Base-by-base conservation (phyloP, 2,797 vertebrate genomes). In the Halcyon leucocephala region DNA sequence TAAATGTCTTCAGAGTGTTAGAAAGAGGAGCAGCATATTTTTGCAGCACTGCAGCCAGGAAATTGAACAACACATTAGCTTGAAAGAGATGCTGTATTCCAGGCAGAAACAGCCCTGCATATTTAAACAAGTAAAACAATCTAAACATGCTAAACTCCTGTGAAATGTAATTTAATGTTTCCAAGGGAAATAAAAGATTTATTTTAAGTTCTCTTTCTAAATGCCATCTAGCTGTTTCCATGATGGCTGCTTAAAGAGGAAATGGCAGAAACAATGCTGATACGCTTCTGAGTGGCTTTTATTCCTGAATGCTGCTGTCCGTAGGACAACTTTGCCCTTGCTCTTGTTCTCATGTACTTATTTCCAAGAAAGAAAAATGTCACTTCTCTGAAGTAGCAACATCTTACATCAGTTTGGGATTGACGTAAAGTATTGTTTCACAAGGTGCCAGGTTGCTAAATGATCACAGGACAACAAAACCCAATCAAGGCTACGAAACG, bases 121-220 rank as follows among this genome's bases (percentile, higher is more conserved):
- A 67, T 83, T 82, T 52, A 35, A 49, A 87, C 90, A 83, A 57
- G 9, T 42, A 55, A 74, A 65, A 14, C 65, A 80, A 85, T 9
- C 21, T 78, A 62, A 89, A 57, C 21, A 48, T 33, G 15, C 61
- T 89, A 52, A 91, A 76, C 5, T 48, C 22, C 29, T 88, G 82
- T 94, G 76, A 92, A 94, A 82, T 44, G 13, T 71, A 90, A 80
- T 92, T 82, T 65, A 81, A n/a, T 73, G 71, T 80, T 89, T 93
- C 71, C 74, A 80, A 28, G 25, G 61, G 52, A 86, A 92, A 95
- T 71, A 74, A 90, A 86, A 81, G 3, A 67, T 64, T 83, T 37
- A 58, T 95, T 95, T 83, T 42, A 74, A 92, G 78, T 80, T 93
- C 26, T 52, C 54, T 76, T 89, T 90, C 55, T 77, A 74, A 81